Percentiles rank a stretch among this genome's conserved stretches.
Evolutionary conservation across 2,888 invertebrate species (phyloP).

Genomic region (Pteria penguin): DNA sequence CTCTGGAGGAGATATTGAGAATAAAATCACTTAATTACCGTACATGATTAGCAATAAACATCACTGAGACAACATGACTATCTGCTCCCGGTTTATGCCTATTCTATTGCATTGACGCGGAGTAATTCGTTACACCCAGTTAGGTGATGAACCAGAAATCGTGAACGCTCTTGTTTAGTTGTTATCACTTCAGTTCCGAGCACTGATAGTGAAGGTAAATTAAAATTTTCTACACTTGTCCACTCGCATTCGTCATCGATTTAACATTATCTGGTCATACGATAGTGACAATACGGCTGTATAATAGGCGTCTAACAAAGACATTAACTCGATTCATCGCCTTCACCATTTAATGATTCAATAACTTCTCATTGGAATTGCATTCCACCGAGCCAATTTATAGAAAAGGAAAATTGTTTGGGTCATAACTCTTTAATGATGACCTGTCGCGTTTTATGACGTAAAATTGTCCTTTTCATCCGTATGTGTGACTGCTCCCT

Average conservation of each 20-base stretch:
- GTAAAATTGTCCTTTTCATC: constrained; percentile 19
- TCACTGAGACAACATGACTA: not conserved
- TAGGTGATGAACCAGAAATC: constrained; percentile 13
- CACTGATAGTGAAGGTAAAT: constrained; percentile 9
- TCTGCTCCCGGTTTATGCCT: not conserved
- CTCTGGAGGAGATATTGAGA: not conserved
- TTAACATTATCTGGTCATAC: constrained; percentile 9
- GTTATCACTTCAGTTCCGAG: constrained; percentile 14
- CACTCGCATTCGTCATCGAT: constrained; percentile 19
- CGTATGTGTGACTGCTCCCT: constrained; percentile 9
- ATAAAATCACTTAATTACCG: constrained; percentile 17
- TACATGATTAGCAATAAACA: constrained; percentile 23
- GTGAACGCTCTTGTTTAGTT: not conserved
- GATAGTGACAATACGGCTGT: constrained; percentile 17
- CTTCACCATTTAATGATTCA: constrained; percentile 28
- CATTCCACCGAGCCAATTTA: constrained; percentile 11
- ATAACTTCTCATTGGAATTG: constrained; percentile 31
- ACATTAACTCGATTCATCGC: constrained; percentile 7
- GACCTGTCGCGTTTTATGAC: constrained; percentile 29
- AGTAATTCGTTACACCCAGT: not conserved
- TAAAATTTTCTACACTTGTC: constrained; percentile 4
- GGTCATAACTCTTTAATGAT: constrained; percentile 26
- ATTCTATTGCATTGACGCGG: not conserved
- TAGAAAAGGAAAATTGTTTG: constrained; percentile 14
- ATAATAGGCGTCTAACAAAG: constrained; percentile 7